A percentile compares a stretch with the other conserved stretches of the same genome.
phyloP scores from a whole-genome alignment of 2,113 vertebrate species.

The Anguilla rostrata region DNA sequence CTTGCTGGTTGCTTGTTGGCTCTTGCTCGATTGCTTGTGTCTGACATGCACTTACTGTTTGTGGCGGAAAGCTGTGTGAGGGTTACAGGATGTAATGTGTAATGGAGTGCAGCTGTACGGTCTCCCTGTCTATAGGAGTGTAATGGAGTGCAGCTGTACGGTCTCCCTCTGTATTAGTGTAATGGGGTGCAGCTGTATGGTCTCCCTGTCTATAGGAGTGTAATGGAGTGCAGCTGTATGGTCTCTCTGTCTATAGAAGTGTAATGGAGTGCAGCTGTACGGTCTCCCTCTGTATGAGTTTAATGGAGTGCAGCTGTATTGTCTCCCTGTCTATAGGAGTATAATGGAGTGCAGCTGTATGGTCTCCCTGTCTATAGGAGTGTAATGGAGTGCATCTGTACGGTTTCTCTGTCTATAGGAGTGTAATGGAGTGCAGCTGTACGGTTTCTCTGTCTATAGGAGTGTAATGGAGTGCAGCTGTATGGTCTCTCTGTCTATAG shows the following conservation, averaged over 20 bases:
- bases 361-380: slow-evolving; percentile 44
- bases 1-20: too few relatives aligned
- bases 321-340: slow-evolving; percentile 54
- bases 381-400: slow-evolving; percentile 34
- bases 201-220: slow-evolving; percentile 56
- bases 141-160: background rate
- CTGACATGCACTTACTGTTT: too few relatives aligned
- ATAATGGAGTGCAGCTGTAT: slow-evolving; percentile 42
- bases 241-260: slow-evolving; percentile 54
- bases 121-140: background rate
- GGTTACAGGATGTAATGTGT: background rate
- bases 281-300: background rate
- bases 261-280: slow-evolving; percentile 43
- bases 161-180: background rate
- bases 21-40: too few relatives aligned
- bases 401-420: slow-evolving; percentile 47
- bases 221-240: background rate
- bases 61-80: too few relatives aligned
- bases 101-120: background rate
- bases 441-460: slow-evolving; percentile 33
- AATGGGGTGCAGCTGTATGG: background rate
- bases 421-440: slow-evolving; percentile 31
- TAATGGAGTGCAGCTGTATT: background rate
- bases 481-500: slow-evolving; percentile 16
- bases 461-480: slow-evolving; percentile 55